phyloP scores from a whole-genome alignment of 30 jellyfish, hydroid and myxozoan species.

The Hydractinia symbiolongicarpus region DNA sequence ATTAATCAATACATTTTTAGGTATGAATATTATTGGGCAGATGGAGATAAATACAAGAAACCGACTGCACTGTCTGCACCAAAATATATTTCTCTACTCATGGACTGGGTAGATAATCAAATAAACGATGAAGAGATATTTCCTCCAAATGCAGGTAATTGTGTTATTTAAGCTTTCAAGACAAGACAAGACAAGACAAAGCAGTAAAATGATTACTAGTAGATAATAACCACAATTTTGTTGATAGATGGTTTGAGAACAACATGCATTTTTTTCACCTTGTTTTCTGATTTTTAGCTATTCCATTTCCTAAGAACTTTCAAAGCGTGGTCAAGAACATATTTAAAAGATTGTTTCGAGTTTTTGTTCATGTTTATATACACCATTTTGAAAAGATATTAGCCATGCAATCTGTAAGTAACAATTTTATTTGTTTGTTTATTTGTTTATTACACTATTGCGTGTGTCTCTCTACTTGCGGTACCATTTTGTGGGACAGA shows the following conservation, averaged over 20 bases:
- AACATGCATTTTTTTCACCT: background rate
- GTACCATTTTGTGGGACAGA: too few species aligned
- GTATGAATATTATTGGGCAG: conserved; percentile 97
- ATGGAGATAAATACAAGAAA: conserved; percentile 88
- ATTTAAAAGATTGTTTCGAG: conserved; percentile 83
- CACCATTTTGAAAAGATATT: conserved; percentile 85
- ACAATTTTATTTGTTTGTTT: background rate
- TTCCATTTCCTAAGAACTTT: conserved; percentile 92
- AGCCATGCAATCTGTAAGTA: conserved; percentile 67
- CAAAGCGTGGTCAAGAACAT: conserved; percentile 75
- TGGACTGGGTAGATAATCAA: conserved; percentile 91
- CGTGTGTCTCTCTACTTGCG: too few species aligned
- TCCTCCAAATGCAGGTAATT: conserved; percentile 89
- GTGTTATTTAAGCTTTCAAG: background rate
- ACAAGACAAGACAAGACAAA: background rate
- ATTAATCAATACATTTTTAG: conserved; percentile 14
- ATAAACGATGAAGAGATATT: conserved; percentile 80
- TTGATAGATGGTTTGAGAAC: background rate
- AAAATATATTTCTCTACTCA: conserved; percentile 61
- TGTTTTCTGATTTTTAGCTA: conserved; percentile 38
- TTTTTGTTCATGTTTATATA: conserved; percentile 92
- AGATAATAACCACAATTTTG: background rate
- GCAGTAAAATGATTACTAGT: background rate
- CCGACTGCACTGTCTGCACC: conserved; percentile 98
- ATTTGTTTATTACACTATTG: too few species aligned